These are phyloP conservation scores for Corythoichthys haematopterus DNA, from an alignment of 2,113 vertebrate species.

Conservation along the genomic window DNA sequence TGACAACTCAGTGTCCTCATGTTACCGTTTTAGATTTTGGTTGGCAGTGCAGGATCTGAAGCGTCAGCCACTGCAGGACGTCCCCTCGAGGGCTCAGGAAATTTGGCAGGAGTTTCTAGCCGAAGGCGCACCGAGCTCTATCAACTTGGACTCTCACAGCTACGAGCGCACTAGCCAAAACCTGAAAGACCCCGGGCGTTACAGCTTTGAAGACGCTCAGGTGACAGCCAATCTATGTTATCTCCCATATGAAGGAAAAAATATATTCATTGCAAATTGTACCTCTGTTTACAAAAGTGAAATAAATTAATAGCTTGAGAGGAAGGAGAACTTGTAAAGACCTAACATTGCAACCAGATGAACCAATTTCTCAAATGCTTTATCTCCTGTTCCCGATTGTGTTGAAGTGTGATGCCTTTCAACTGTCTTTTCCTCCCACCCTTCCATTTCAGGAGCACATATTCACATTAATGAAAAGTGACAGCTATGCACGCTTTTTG, in stretches of 20 bases:
- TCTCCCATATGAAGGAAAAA: neutral
- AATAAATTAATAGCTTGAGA: constrained; percentile 2
- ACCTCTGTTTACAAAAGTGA: constrained; percentile 19
- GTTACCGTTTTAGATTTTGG: constrained; percentile 80
- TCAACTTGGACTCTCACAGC: constrained; percentile 96
- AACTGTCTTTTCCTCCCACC: neutral
- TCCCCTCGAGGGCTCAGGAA: constrained; percentile 83
- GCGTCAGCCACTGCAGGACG: constrained; percentile 84
- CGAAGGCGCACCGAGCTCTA: constrained; percentile 89
- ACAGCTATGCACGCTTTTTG: constrained; percentile 96
- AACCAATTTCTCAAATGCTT: constrained; percentile 34
- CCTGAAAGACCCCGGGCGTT: constrained; percentile 89
- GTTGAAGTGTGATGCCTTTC: constrained; percentile 31
- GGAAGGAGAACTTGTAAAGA: constrained; percentile 44
- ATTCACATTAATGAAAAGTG: constrained; percentile 98
- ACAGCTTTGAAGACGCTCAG: constrained; percentile 95
- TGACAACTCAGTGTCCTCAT: neutral
- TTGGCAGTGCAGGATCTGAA: constrained; percentile 92
- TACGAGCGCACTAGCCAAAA: constrained; percentile 95
- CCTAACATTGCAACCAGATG: constrained; percentile 53
- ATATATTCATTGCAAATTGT: no score
- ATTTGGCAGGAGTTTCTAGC: constrained; percentile 97
- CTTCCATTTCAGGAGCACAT: constrained; percentile 85
- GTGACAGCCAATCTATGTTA: constrained; percentile 51
- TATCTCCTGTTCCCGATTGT: constrained; percentile 30